Conservation (phyloP, 1,140 invertebrate genomes). For the Pantala flavescens region DNA sequence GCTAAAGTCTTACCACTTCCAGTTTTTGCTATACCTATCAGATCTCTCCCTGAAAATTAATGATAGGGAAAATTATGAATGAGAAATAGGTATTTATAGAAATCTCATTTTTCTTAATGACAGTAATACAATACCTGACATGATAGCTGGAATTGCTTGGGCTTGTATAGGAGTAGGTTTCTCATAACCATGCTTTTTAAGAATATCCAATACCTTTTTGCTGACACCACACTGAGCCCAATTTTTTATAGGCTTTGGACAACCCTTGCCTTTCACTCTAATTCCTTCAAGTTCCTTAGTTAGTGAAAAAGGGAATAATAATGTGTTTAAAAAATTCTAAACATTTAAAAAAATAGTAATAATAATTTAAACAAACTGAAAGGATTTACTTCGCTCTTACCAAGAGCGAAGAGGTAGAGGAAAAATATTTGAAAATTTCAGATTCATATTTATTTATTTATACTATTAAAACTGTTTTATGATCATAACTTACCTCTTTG, state of each 20-base stretch:
- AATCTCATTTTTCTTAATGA: background rate
- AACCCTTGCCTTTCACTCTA: constrained; percentile 72
- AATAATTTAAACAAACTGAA: too few species aligned
- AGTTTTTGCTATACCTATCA: constrained; percentile 99
- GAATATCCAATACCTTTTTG: constrained; percentile 87
- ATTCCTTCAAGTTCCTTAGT: constrained; percentile 66
- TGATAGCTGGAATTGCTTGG: constrained; percentile 97
- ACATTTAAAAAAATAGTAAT: constrained; percentile 2
- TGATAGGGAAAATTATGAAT: background rate
- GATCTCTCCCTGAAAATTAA: constrained; percentile 56
- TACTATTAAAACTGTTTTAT: too few species aligned
- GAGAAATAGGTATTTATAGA: background rate
- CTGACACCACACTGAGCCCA: constrained; percentile 99
- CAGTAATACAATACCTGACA: constrained; percentile 55
- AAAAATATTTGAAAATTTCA: too few species aligned
- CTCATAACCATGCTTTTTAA: constrained; percentile 88
- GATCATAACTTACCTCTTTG: constrained; percentile 40
- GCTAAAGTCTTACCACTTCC: constrained; percentile 98
- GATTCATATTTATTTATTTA: too few species aligned
- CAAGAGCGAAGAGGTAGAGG: too few species aligned
- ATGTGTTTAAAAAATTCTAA: constrained; percentile 15
- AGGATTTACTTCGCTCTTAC: too few species aligned
- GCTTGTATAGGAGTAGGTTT: constrained; percentile 98
- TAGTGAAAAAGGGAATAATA: background rate
- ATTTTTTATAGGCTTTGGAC: constrained; percentile 88